Evolutionary conservation across 2,797 vertebrate species (phyloP).

Genomic region (Epinephelus malabaricus): DNA sequence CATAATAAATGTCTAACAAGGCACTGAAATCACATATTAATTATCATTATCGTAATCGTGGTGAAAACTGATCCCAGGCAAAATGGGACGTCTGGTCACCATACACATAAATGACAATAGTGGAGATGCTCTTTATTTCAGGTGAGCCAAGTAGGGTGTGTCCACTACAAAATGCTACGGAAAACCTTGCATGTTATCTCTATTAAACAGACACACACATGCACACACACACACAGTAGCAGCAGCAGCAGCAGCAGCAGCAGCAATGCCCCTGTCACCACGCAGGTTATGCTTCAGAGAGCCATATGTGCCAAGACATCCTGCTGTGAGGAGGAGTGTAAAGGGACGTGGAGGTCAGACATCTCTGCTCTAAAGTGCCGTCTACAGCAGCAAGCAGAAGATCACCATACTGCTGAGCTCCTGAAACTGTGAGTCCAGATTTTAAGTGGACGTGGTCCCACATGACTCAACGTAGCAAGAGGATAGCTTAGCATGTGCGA

Average conservation of each 20-base stretch:
- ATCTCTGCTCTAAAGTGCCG: constrained; percentile 45
- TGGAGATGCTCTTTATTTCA: background rate
- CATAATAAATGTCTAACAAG: no score
- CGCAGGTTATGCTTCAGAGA: constrained; percentile 53
- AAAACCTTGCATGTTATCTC: constrained; percentile 8
- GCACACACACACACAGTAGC: background rate
- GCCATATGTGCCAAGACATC: constrained; percentile 47
- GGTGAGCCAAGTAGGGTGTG: background rate
- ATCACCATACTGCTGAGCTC: constrained; percentile 6
- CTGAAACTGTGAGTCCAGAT: constrained; percentile 18
- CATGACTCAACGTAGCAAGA: background rate
- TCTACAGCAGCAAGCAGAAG: constrained; percentile 41
- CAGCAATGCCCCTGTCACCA: constrained; percentile 33
- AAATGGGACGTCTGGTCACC: no score
- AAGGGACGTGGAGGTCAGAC: constrained; percentile 52
- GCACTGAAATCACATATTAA: no score
- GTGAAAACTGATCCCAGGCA: no score
- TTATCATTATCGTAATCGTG: no score
- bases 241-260: background rate
- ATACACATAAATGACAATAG: background rate
- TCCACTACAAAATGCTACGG: background rate
- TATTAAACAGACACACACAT: background rate
- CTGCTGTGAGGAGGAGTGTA: constrained; percentile 46
- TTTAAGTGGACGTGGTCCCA: background rate
- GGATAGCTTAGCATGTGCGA: background rate